Percentiles rank a stretch among this genome's conserved stretches.
Conservation (phyloP, 1,140 invertebrate species). For the Stratiolaelaps scimitus region DNA sequence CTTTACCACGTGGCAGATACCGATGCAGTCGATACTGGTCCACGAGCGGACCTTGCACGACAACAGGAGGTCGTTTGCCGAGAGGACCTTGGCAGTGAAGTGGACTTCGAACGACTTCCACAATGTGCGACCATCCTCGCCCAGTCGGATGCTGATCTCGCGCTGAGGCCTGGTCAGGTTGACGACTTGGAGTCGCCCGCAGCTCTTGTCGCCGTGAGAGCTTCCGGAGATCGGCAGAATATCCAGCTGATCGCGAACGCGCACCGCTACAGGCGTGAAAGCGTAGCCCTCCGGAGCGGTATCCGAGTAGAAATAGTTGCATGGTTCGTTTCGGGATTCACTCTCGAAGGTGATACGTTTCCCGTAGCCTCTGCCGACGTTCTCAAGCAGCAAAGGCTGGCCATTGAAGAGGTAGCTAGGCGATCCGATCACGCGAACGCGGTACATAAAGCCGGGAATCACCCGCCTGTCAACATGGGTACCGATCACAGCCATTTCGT, state of each 20-base stretch:
- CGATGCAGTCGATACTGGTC: slow-evolving; percentile 24
- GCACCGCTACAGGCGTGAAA: slow-evolving; percentile 53
- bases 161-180: slow-evolving; percentile 14
- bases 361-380: slow-evolving; percentile 61
- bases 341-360: slow-evolving; percentile 60
- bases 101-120: slow-evolving; percentile 15
- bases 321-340: slow-evolving; percentile 49
- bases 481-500: slow-evolving; percentile 62
- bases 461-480: slow-evolving; percentile 60
- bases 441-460: slow-evolving; percentile 58
- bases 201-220: slow-evolving; percentile 14
- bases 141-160: slow-evolving; percentile 16
- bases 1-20: slow-evolving; percentile 4
- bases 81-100: slow-evolving; percentile 26
- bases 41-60: slow-evolving; percentile 23
- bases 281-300: slow-evolving; percentile 57
- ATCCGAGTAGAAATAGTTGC: slow-evolving; percentile 62
- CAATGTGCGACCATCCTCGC: neutral
- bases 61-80: slow-evolving; percentile 10
- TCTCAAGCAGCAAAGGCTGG: slow-evolving; percentile 49
- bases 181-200: slow-evolving; percentile 13
- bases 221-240: slow-evolving; percentile 6
- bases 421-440: slow-evolving; percentile 51
- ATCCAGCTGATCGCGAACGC: slow-evolving; percentile 51
- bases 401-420: slow-evolving; percentile 53